Evolutionary conservation across 1,140 invertebrate species (phyloP), one percentile per base, ranked within the genome.

Genomic region (Apis laboriosa): DNA sequence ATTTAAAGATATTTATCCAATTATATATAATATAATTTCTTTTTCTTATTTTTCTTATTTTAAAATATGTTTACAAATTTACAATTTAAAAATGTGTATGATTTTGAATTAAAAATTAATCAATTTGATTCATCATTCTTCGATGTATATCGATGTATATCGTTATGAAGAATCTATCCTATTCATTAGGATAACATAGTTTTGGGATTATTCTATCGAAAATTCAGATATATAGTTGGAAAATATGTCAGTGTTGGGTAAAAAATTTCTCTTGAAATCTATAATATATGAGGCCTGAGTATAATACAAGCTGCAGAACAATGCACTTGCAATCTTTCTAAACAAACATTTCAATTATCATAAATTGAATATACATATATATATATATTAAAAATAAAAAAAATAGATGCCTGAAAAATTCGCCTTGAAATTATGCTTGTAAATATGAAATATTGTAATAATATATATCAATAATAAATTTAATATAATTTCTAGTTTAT

Each of bases 191-290:
- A 17, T 75, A 81, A 76, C 63, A 58, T 34, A 67, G 43, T 76
- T 81, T 67, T 76, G 19, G 17, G 17, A 67, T 66, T 66, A 53
- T 15, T 76, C 49, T 17, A 76, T 28, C 34, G 15, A 80, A 21
- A 55, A 76, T 74, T 67, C 21, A 21, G 24, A 51, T 66, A 56
- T 66, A 56, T 17, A 66, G 12, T 49, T 49, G 19, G 9, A 49
- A 74, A 56, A 7, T 51, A 28, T 28, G 76, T 88, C 87, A 88
- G 67, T 84, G 78, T 88, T 89, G 88, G 88, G 78, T 82, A 73
- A 43, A 60, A 71, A 53, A 61, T 34, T 64, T 58, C 34, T 43
- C 34, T 60, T 34, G 8, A 60, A 49, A 64, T 64, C 58, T 43
- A 7, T 43, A 43, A 43, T 7, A 43, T 67, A 34, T 28, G 43